phyloP scores from a whole-genome alignment of 2,888 invertebrate genomes.

The Thymelicus lineola region DNA sequence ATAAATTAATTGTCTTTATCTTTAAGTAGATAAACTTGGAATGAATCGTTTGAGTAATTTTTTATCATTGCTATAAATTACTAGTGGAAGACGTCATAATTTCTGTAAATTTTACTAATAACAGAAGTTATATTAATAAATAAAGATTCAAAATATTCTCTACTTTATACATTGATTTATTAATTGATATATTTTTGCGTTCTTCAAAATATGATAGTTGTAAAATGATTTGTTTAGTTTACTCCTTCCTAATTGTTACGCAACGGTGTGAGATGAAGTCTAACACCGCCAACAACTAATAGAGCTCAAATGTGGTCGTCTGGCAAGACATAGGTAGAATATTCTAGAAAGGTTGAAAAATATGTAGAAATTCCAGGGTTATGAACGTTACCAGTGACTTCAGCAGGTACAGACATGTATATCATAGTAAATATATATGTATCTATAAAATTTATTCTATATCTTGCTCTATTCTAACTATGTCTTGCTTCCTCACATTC shows the following conservation, averaged over 20 bases:
- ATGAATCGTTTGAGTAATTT: no score
- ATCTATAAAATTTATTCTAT: conserved; percentile 53
- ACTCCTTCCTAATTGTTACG: conserved; percentile 50
- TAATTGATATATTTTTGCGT: no score
- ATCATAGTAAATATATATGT: conserved; percentile 51
- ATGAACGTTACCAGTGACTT: conserved; percentile 49
- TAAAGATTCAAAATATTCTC: no score
- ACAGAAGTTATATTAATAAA: no score
- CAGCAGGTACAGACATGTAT: conserved; percentile 63
- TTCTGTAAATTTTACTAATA: no score
- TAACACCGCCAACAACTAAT: conserved; percentile 57
- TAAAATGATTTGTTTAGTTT: not conserved
- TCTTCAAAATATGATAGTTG: no score
- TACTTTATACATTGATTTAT: no score
- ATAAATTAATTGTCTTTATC: not conserved
- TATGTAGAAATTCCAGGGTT: conserved; percentile 32
- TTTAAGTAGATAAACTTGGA: no score
- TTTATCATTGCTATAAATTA: no score
- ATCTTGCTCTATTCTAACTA: conserved; percentile 76
- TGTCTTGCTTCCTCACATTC: conserved; percentile 82
- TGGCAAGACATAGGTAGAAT: conserved; percentile 79
- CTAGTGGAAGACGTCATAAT: no score
- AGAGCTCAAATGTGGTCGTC: conserved; percentile 82
- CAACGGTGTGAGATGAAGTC: conserved; percentile 55
- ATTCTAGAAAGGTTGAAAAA: conserved; percentile 51